Percentiles rank a stretch among this genome's conserved stretches.
phyloP scores from a whole-genome alignment of 2,113 vertebrate species.

The Triplophysa tibetana region DNA sequence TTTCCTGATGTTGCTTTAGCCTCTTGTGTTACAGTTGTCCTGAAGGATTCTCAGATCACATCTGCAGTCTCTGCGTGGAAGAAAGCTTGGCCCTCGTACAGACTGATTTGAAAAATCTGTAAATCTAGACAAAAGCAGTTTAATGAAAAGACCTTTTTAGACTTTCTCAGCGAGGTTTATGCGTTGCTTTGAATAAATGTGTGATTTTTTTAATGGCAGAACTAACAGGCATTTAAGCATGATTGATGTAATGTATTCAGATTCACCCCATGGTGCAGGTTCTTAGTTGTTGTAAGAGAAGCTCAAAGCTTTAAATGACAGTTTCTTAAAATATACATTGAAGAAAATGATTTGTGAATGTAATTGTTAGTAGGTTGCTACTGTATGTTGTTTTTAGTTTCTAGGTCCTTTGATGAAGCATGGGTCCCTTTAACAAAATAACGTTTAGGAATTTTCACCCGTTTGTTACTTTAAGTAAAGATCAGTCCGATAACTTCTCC shows the following conservation, averaged over 20 bases:
- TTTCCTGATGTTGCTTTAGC: slow-evolving; percentile 29
- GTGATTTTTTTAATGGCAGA: not conserved
- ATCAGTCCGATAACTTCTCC: no score
- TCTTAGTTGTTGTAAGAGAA: not conserved
- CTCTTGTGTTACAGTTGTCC: slow-evolving; percentile 36
- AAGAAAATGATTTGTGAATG: not conserved
- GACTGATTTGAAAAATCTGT: not conserved
- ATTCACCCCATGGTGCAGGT: not conserved
- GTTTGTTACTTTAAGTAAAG: no score
- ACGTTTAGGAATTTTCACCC: no score
- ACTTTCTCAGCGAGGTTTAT: not conserved
- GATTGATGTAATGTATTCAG: not conserved
- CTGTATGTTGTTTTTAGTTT: not conserved
- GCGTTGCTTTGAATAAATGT: not conserved
- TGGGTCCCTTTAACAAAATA: no score
- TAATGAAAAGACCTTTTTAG: not conserved
- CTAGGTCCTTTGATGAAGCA: not conserved
- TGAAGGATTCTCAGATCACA: not conserved
- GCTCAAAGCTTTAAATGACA: not conserved
- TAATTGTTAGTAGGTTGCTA: not conserved
- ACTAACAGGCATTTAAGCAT: not conserved
- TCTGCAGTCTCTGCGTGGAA: not conserved
- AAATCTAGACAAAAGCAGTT: no score
- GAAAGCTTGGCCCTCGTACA: not conserved
- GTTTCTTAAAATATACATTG: not conserved